phyloP scores from a whole-genome alignment of 2,797 vertebrate species.

The Sandelia bainsii region DNA sequence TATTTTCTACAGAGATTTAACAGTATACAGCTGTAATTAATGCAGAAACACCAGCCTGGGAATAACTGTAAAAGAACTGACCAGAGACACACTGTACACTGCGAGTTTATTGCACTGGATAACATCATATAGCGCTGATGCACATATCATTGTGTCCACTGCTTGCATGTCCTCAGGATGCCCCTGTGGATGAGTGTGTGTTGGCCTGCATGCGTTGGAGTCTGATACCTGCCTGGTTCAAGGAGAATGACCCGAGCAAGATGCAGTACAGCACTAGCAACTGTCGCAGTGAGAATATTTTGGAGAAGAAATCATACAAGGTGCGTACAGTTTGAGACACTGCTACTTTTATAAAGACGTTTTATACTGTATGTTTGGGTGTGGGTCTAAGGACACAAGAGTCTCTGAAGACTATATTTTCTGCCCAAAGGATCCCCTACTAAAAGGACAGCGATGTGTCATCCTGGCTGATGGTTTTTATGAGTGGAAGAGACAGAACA shows the following conservation, averaged over 20 bases:
- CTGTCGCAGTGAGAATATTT: slow-evolving; percentile 94
- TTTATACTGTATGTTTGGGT: background rate
- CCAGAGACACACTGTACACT: background rate
- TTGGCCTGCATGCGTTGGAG: slow-evolving; percentile 96
- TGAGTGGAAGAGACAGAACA: slow-evolving; percentile 89
- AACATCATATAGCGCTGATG: background rate
- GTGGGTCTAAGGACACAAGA: background rate
- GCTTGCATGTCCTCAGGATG: slow-evolving; percentile 76
- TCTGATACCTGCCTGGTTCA: slow-evolving; percentile 95
- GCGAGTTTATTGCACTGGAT: background rate
- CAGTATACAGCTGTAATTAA: background rate
- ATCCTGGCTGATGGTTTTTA: slow-evolving; percentile 97
- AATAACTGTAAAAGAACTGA: background rate
- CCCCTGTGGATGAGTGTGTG: slow-evolving; percentile 89
- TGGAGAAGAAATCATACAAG: slow-evolving; percentile 93
- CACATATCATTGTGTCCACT: background rate
- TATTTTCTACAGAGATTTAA: background rate
- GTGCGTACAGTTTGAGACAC: slow-evolving; percentile 67
- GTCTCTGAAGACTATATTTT: slow-evolving; percentile 29
- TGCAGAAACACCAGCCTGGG: background rate
- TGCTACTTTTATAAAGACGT: background rate
- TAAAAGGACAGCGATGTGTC: slow-evolving; percentile 94
- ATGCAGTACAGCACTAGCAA: slow-evolving; percentile 94
- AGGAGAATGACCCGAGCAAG: slow-evolving; percentile 87
- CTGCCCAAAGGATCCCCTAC: slow-evolving; percentile 87